phyloP scores from a whole-genome alignment of 2,113 vertebrate genomes.

The Toxostoma redivivum region DNA sequence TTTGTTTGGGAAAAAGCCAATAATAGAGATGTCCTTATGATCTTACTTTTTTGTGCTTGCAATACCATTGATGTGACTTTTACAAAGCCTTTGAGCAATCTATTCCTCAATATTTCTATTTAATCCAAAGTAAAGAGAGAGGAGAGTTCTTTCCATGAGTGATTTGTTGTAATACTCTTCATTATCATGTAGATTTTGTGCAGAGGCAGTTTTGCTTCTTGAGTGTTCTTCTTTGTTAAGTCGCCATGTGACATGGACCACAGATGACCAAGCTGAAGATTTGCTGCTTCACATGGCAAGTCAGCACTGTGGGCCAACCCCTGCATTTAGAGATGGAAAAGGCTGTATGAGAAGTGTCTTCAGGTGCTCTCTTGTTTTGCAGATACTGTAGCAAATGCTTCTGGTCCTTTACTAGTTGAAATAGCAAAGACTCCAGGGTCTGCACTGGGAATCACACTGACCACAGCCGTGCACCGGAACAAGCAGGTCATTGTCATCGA shows the following conservation, averaged over 20 bases:
- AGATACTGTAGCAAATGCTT: slow-evolving; percentile 88
- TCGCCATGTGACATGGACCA: not conserved
- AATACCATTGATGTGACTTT: not conserved
- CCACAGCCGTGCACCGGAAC: slow-evolving; percentile 79
- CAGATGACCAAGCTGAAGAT: not conserved
- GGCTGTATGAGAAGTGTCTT: not conserved
- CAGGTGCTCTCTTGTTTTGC: slow-evolving; percentile 37
- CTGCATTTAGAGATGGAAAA: not conserved
- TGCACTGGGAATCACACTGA: slow-evolving; percentile 86
- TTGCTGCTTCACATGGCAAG: not conserved
- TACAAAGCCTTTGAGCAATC: not conserved
- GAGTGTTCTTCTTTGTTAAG: not conserved
- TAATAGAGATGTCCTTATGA: not conserved
- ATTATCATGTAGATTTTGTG: not conserved
- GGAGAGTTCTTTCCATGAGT: not conserved
- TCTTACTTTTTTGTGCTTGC: not conserved
- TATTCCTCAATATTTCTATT: not conserved
- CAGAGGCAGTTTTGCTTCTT: not conserved
- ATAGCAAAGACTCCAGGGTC: slow-evolving; percentile 85
- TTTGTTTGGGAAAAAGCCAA: not conserved
- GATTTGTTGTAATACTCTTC: not conserved
- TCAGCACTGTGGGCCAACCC: not conserved
- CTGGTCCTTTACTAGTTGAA: slow-evolving; percentile 91
- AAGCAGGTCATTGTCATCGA: slow-evolving; percentile 93
- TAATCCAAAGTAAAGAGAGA: not conserved